Conservation (phyloP, 2,113 vertebrate genomes). For the Sardina pilchardus region DNA sequence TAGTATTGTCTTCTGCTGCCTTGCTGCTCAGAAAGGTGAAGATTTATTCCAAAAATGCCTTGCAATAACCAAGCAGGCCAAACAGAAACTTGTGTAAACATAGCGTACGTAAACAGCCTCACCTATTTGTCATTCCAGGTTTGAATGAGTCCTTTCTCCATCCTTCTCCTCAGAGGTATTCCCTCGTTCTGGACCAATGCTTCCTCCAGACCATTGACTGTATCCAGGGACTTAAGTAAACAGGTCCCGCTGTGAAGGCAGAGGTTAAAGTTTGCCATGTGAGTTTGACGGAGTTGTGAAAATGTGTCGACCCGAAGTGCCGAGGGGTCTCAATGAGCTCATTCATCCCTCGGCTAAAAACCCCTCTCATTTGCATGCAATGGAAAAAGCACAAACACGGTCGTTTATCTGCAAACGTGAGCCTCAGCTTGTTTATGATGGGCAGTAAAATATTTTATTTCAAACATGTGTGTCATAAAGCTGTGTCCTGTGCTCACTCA, state of each 20-base stretch:
- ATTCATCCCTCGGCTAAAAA: conserved; percentile 59
- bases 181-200: conserved; percentile 75
- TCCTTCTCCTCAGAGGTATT: conserved; percentile 74
- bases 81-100: conserved; percentile 75
- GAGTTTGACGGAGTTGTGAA: conserved; percentile 67
- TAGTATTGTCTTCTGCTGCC: conserved; percentile 68
- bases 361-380: conserved; percentile 73
- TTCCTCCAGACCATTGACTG: conserved; percentile 78
- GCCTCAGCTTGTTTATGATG: conserved; percentile 4
- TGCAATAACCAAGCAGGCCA: conserved; percentile 72
- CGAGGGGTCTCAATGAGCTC: conserved; percentile 61
- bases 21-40: conserved; percentile 68
- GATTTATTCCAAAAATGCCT: conserved; percentile 76
- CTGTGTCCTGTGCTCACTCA: conserved; percentile 11
- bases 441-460: conserved; percentile 9
- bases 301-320: conserved; percentile 62
- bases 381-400: conserved; percentile 72
- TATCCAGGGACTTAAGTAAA: conserved; percentile 76
- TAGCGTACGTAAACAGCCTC: conserved; percentile 71
- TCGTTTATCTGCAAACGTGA: conserved; percentile 40
- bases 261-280: conserved; percentile 75
- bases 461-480: conserved; percentile 15
- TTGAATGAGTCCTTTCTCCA: conserved; percentile 77
- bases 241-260: conserved; percentile 64
- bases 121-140: conserved; percentile 76